Base-by-base conservation (phyloP, 1,140 invertebrate genomes). In the Brachionus rotundiformis region DNA sequence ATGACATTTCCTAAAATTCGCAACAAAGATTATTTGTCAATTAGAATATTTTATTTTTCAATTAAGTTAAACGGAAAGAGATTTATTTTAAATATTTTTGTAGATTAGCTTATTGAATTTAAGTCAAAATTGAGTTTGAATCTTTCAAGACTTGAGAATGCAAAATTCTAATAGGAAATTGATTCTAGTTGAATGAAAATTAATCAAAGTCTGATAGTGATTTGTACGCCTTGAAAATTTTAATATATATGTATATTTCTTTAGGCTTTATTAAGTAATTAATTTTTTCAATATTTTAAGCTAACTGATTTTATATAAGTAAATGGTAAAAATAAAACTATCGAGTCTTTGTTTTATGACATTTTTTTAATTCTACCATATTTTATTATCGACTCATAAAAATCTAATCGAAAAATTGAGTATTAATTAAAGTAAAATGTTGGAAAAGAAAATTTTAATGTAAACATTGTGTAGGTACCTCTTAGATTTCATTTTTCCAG, bases 271-370 rank as follows among this genome's bases (percentile, higher is more conserved):
- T 23, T 19, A 54, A 54, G 47, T 54, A 54, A 54, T 54, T 54
- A 41, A 54, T 54, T 54, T 54, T 54, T 54, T 54, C 47, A 54
- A 23, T 54, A 54, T 23, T 54, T 54, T 54, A 54, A 54, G 47
- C 47, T 54, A 23, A 19, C 19, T 19, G n/a, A 54, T 54, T 54
- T 54, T 19, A 54, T 19, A 54, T 54, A 54, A 54, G 7, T 49
- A 7, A 49, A 54, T 23, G 16, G 4, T 11, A 19, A 49, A 49
- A 49, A 19, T 6, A 19, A 7, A 54, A 54, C 4, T 1, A 54
- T 2, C 19, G 5, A 54, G 47, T 54, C 6, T 25, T 54, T 54
- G 47, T 54, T 54, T 54, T 54, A 54, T 54, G 47, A 54, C 47
- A 23, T 49, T 54, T 54, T 54, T 54, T 54, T 19, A 23, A 39